phyloP scores from a whole-genome alignment of 1,140 invertebrate species.

The Antheraea mylitta region DNA sequence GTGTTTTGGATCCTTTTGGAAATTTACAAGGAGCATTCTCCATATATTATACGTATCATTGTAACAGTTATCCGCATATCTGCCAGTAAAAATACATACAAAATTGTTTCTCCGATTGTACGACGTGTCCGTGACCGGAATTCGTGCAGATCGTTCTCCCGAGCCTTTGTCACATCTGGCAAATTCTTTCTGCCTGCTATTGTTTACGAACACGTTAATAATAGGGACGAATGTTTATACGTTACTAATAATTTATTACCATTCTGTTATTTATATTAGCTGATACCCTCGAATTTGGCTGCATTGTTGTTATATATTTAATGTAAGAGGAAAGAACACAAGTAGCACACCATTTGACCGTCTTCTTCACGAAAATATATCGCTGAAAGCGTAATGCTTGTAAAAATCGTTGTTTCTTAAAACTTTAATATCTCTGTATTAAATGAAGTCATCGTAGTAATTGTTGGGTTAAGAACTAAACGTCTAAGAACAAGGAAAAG shows the following conservation, averaged over 20 bases:
- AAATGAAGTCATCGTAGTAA: no score
- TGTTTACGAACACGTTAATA: conserved; percentile 11
- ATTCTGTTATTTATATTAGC: neutral
- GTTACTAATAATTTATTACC: conserved; percentile 1
- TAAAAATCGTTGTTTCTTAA: no score
- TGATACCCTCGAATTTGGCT: no score
- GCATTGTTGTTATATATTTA: no score
- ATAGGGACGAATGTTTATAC: neutral
- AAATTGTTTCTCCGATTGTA: conserved; percentile 29
- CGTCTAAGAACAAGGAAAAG: no score
- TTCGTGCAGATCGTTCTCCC: conserved; percentile 23
- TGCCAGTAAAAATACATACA: conserved; percentile 25
- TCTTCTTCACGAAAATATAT: no score
- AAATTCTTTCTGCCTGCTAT: conserved; percentile 1
- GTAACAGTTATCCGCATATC: neutral
- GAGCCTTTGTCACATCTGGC: conserved; percentile 21
- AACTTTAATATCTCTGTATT: no score
- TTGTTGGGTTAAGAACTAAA: no score
- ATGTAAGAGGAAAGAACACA: no score
- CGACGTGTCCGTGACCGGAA: conserved; percentile 28
- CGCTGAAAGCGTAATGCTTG: no score
- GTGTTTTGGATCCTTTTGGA: neutral
- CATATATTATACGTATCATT: neutral
- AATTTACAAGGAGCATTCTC: neutral
- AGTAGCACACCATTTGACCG: no score